Evolutionary conservation across 1,140 invertebrate species (phyloP).

Genomic region (Orius laevigatus): DNA sequence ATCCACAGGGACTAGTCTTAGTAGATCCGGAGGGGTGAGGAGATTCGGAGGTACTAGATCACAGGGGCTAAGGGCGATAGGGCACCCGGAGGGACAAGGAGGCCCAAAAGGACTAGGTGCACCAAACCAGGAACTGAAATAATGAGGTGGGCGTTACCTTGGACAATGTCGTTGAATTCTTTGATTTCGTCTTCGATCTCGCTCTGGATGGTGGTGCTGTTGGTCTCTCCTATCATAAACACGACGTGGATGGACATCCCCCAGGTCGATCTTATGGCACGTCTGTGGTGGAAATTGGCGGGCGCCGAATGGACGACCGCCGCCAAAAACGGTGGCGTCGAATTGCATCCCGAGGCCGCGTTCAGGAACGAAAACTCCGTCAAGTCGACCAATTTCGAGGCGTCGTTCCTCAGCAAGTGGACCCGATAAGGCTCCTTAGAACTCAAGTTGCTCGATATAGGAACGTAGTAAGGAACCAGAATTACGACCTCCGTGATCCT

Average conservation of each 20-base stretch:
- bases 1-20: too few species aligned
- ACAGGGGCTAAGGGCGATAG: too few species aligned
- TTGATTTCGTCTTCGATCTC: conserved; percentile 40
- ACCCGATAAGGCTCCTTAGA: too few species aligned
- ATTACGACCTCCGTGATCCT: too few species aligned
- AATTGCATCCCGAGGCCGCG: neutral
- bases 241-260: conserved; percentile 34
- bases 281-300: conserved; percentile 38
- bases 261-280: conserved; percentile 50
- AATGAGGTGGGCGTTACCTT: conserved; percentile 32
- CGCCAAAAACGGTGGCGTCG: conserved; percentile 31
- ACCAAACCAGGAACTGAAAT: too few species aligned
- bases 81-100: too few species aligned
- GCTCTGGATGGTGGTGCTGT: conserved; percentile 27
- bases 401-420: too few species aligned
- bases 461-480: too few species aligned
- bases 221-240: conserved; percentile 50
- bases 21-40: too few species aligned
- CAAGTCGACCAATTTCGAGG: neutral
- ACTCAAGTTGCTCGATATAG: too few species aligned
- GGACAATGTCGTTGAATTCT: conserved; percentile 50
- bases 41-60: too few species aligned
- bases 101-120: too few species aligned
- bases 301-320: conserved; percentile 53
- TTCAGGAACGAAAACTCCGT: conserved; percentile 5